Conservation (phyloP, 1,140 invertebrate genomes). For the Matsumurasca onukii region DNA sequence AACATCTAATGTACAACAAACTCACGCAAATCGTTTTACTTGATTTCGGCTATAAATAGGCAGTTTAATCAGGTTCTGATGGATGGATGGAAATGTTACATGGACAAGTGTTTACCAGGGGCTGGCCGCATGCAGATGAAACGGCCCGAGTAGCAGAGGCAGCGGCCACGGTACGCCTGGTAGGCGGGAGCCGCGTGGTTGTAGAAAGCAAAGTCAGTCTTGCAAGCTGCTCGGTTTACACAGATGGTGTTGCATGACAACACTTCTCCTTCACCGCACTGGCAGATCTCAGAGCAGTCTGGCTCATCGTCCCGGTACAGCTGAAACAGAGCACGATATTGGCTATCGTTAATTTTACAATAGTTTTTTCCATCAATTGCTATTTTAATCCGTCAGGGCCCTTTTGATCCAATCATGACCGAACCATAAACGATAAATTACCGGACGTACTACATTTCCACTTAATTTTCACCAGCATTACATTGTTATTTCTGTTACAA, state of each 20-base stretch:
- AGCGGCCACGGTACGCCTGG: conserved; percentile 82
- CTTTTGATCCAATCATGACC: too few relatives aligned
- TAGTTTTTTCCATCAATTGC: too few relatives aligned
- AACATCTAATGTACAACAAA: too few relatives aligned
- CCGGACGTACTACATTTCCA: too few relatives aligned
- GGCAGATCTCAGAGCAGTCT: conserved; percentile 78
- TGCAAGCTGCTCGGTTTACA: conserved; percentile 78
- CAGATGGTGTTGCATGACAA: conserved; percentile 83
- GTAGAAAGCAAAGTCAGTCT: conserved; percentile 83
- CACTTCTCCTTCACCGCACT: conserved; percentile 72
- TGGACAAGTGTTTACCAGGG: conserved; percentile 62
- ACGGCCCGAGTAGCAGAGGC: conserved; percentile 84
- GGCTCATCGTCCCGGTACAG: conserved; percentile 83
- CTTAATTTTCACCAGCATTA: too few relatives aligned
- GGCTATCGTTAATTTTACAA: too few relatives aligned
- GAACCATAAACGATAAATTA: too few relatives aligned
- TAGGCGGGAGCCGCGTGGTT: conserved; percentile 86
- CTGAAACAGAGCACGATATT: conserved; percentile 57
- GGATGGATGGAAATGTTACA: neutral
- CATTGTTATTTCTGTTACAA: too few relatives aligned
- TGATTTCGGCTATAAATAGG: too few relatives aligned
- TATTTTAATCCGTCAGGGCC: too few relatives aligned
- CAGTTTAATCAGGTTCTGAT: too few relatives aligned
- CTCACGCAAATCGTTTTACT: too few relatives aligned
- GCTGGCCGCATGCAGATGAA: conserved; percentile 90